phyloP scores from a whole-genome alignment of 2,888 invertebrate genomes.

The Mesorhabditis spiculigera region DNA sequence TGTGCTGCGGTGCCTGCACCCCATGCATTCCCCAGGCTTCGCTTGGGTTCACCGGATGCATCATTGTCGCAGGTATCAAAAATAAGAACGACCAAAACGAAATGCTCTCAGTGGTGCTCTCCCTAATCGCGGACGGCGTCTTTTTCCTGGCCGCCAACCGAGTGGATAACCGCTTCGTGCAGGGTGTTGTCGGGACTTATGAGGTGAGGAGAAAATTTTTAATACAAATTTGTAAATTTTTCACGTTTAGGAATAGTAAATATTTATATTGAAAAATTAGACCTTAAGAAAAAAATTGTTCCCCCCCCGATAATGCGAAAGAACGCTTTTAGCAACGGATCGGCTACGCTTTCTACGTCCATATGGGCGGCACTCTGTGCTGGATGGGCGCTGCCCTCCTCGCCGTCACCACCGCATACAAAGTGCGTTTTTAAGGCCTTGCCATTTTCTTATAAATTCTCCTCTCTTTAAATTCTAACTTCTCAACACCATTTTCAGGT shows the following conservation, averaged over 20 bases:
- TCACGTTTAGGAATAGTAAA: no score
- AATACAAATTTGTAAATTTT: no score
- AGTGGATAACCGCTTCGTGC: conserved; percentile 55
- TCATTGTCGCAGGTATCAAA: conserved; percentile 48
- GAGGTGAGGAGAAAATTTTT: conserved; percentile 23
- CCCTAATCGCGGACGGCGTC: conserved; percentile 50
- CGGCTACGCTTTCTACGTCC: conserved; percentile 56
- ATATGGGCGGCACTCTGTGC: conserved; percentile 52
- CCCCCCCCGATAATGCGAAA: no score
- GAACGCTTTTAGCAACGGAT: conserved; percentile 41
- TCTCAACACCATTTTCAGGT: conserved; percentile 2
- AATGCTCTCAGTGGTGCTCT: conserved; percentile 43
- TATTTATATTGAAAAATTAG: background rate
- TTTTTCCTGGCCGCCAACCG: conserved; percentile 57
- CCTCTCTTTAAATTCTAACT: no score
- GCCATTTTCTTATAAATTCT: no score
- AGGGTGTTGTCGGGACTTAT: conserved; percentile 57
- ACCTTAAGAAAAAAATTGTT: background rate
- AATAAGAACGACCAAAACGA: background rate
- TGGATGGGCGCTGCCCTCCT: conserved; percentile 50
- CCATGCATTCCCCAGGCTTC: conserved; percentile 51
- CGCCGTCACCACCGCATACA: conserved; percentile 53
- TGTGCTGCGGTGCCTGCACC: conserved; percentile 54
- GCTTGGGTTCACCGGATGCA: conserved; percentile 50
- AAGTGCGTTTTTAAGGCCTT: conserved; percentile 11